Evolutionary conservation across 2,888 invertebrate genomes (phyloP), one percentile per base, ranked within the genome.

Genomic region (Eupithecia inturbata): DNA sequence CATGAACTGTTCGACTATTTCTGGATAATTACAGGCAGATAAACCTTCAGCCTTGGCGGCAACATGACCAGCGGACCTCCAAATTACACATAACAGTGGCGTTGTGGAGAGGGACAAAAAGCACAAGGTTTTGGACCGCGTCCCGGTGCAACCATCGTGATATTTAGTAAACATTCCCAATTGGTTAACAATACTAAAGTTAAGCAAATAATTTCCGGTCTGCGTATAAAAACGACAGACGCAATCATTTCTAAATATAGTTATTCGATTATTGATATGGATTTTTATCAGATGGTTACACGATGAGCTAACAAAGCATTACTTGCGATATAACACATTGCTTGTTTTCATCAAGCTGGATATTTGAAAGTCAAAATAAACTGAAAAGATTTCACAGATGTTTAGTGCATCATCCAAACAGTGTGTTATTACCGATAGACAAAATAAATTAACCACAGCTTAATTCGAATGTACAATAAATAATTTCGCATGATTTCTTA

Each of bases 51-150:
- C 90, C 88, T 91, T 89, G 89, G 86, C 80, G 85, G 86, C 85
- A 87, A 69, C 68, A 88, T 88, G 91, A 93, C 92, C 91, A 89
- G 85, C 87, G 93, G 94, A 94, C 94, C 94, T 94, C 92, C 91
- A 94, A 94, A 94, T 92, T 93, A 94, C 94, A 94, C 94, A 94
- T 92, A 93, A 93, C 93, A 92, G 91, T 90, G 87, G 89, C 89
- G 88, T 89, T 86, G 88, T 89, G 84, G 85, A 89, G 82, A 87
- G 84, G 87, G 88, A 91, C 89, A 88, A 90, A 91, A 90, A 86
- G 83, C 82, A 79, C 88, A 88, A 89, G 88, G 89, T 86, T 88
- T 88, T 82, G 82, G 81, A 84, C 84, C 83, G 82, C 83, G 80
- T 76, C 88, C 88, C 90, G 86, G 82, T 90, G 83, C 86, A 88